Conservation (phyloP, 1,140 invertebrate genomes). For the Drosophila parvula region DNA sequence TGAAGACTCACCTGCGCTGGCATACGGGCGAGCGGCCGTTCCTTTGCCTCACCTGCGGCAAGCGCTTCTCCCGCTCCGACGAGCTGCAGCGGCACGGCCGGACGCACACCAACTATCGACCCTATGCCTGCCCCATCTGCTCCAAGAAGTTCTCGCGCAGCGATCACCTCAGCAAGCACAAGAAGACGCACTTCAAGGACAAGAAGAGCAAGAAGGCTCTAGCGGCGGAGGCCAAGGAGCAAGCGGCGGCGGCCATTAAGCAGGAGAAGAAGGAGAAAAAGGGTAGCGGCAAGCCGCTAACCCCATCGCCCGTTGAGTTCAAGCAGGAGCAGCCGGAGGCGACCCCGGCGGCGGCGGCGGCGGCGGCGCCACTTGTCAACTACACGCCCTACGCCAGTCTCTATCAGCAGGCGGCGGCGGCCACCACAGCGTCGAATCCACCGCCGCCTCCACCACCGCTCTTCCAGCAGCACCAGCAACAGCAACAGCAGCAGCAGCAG, state of each 20-base stretch:
- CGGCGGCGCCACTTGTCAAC: constrained; percentile 16
- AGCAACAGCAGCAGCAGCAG: constrained; percentile 6
- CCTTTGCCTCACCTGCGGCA: constrained; percentile 91
- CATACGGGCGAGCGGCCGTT: constrained; percentile 92
- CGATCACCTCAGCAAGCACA: constrained; percentile 93
- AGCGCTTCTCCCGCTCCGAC: constrained; percentile 94
- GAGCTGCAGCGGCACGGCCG: constrained; percentile 93
- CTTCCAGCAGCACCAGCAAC: constrained; percentile 31
- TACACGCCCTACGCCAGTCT: constrained; percentile 74
- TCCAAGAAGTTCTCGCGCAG: constrained; percentile 92
- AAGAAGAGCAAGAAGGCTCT: constrained; percentile 79
- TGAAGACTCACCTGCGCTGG: constrained; percentile 94
- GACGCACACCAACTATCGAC: constrained; percentile 93
- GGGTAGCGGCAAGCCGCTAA: constrained; percentile 1
- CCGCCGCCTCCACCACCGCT: constrained; percentile 54
- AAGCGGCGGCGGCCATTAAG: constrained; percentile 58
- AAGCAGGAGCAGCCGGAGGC: constrained; percentile 74
- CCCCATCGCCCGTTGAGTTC: constrained; percentile 51
- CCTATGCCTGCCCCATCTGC: constrained; percentile 90
- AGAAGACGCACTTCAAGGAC: constrained; percentile 89
- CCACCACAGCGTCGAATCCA: neutral
- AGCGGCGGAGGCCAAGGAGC: constrained; percentile 74
- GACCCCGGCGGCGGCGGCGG: neutral
- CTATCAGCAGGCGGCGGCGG: constrained; percentile 58
- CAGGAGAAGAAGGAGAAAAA: constrained; percentile 61